These are phyloP conservation scores for Thelaira solivaga DNA, from an alignment of 2,888 invertebrate genomes.

Conservation along the genomic window DNA sequence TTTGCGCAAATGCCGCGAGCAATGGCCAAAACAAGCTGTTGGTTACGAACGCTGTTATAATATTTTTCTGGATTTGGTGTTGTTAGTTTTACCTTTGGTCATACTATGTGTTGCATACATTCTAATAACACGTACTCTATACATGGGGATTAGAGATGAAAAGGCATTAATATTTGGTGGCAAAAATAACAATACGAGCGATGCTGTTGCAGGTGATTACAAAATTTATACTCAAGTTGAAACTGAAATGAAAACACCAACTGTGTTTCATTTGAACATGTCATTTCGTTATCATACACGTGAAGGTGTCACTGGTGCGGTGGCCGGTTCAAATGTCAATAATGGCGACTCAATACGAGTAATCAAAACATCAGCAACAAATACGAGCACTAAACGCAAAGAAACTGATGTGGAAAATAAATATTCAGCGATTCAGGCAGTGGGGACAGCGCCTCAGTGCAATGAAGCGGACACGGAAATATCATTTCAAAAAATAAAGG, in stretches of 20 bases:
- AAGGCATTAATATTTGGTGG: slow-evolving; percentile 66
- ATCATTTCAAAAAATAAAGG: slow-evolving; percentile 6
- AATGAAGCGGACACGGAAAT: slow-evolving; percentile 46
- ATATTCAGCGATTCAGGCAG: slow-evolving; percentile 9
- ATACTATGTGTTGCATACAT: slow-evolving; percentile 83
- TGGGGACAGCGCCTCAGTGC: not conserved
- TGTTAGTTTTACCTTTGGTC: slow-evolving; percentile 82
- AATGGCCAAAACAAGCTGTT: slow-evolving; percentile 79
- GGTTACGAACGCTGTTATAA: slow-evolving; percentile 81
- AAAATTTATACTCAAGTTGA: slow-evolving; percentile 60
- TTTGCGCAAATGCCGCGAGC: slow-evolving; percentile 81
- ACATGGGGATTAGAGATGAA: slow-evolving; percentile 75
- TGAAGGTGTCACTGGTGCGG: slow-evolving; percentile 1
- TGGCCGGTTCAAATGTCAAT: not conserved
- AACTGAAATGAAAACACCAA: slow-evolving; percentile 50
- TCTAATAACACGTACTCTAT: slow-evolving; percentile 77
- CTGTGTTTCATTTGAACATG: slow-evolving; percentile 61
- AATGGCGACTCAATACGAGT: slow-evolving; percentile 10
- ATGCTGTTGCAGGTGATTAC: slow-evolving; percentile 1
- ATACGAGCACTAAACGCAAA: not conserved
- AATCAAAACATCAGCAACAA: not conserved
- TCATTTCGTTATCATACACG: slow-evolving; percentile 62
- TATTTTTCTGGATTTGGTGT: slow-evolving; percentile 80
- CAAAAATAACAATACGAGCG: slow-evolving; percentile 45
- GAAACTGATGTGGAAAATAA: slow-evolving; percentile 12